phyloP scores from a whole-genome alignment of 2,888 invertebrate species.

The Plemyria rubiginata region DNA sequence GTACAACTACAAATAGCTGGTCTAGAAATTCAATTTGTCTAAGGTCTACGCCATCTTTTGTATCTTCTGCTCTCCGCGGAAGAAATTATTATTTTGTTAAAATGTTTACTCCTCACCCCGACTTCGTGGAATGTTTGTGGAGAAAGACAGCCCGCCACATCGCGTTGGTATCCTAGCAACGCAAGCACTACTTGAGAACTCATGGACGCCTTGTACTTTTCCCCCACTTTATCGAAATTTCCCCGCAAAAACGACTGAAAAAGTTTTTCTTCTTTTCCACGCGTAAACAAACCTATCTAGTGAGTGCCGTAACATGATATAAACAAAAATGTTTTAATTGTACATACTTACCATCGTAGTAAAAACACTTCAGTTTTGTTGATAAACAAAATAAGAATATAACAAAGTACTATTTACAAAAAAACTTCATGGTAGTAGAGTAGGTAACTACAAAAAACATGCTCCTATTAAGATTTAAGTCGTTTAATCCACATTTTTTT shows the following conservation, averaged over 20 bases:
- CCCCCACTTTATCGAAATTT: slow-evolving; percentile 76
- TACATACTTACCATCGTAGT: too few species aligned
- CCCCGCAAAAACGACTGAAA: slow-evolving; percentile 50
- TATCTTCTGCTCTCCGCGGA: slow-evolving; percentile 55
- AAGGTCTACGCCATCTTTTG: slow-evolving; percentile 50
- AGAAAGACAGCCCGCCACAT: background rate
- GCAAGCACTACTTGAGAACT: slow-evolving; percentile 37
- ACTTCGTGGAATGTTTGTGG: background rate
- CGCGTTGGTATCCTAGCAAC: slow-evolving; percentile 16
- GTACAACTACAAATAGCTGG: slow-evolving; percentile 61
- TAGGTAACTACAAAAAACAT: too few species aligned
- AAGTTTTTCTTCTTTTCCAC: background rate
- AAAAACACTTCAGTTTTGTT: slow-evolving; percentile 53
- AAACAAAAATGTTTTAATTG: background rate
- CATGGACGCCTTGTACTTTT: slow-evolving; percentile 66
- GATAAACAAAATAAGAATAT: slow-evolving; percentile 66
- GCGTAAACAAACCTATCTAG: background rate
- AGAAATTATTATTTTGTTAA: slow-evolving; percentile 74
- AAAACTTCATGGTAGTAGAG: too few species aligned
- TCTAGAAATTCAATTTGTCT: slow-evolving; percentile 45
- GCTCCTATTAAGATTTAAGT: too few species aligned
- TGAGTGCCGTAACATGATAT: too few species aligned
- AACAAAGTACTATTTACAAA: too few species aligned
- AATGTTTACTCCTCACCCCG: slow-evolving; percentile 41
- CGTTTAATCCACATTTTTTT: background rate